Conservation (phyloP, 2,797 vertebrate genomes). For the Dromococcyx pavoninus region DNA sequence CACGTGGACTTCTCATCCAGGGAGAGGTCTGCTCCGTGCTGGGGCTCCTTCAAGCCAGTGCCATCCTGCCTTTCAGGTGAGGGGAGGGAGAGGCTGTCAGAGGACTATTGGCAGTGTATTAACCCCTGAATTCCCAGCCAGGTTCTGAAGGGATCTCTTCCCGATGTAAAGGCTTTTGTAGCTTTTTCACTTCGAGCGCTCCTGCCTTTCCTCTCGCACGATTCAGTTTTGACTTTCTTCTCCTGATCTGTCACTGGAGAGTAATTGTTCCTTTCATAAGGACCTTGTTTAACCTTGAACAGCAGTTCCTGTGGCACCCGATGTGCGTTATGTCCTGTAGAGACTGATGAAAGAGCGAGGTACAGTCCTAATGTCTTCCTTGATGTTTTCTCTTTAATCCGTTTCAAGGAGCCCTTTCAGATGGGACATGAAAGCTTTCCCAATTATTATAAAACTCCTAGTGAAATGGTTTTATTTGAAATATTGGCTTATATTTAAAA, state of each 20-base stretch:
- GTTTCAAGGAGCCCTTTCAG: slow-evolving; percentile 49
- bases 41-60: fast-evolving
- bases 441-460: neutral
- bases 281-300: slow-evolving; percentile 64
- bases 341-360: slow-evolving; percentile 54
- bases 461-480: slow-evolving; percentile 8
- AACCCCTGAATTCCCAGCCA: neutral
- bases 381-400: slow-evolving; percentile 23
- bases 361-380: slow-evolving; percentile 33
- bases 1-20: fast-evolving
- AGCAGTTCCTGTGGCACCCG: slow-evolving; percentile 41
- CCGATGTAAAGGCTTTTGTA: neutral
- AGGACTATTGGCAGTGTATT: neutral
- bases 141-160: slow-evolving; percentile 7
- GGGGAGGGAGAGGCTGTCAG: neutral
- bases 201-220: neutral
- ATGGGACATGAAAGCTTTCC: neutral
- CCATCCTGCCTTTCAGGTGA: neutral
- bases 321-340: slow-evolving; percentile 37
- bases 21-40: fast-evolving
- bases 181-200: slow-evolving; percentile 46
- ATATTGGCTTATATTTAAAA: neutral
- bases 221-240: slow-evolving; percentile 55
- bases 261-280: slow-evolving; percentile 58
- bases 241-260: slow-evolving; percentile 43